Percentiles rank a stretch among this genome's conserved stretches.
phyloP scores from a whole-genome alignment of 2,797 vertebrate species.

The Hirundo rustica region DNA sequence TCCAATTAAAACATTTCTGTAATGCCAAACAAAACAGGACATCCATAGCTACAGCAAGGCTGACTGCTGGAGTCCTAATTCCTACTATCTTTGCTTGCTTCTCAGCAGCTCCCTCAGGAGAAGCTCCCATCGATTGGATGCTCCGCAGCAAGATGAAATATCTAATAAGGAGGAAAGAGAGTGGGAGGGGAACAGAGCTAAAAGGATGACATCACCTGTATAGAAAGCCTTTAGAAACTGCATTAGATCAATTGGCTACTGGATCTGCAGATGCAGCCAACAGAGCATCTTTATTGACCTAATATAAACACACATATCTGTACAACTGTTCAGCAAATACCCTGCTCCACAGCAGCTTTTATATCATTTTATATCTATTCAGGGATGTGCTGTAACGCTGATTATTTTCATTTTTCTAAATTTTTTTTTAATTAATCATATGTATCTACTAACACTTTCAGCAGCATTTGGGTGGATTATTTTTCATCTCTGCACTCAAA shows the following conservation, averaged over 20 bases:
- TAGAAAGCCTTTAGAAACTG: constrained; percentile 87
- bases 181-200: constrained; percentile 90
- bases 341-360: constrained; percentile 1
- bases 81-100: constrained; percentile 78
- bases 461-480: neutral
- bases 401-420: neutral
- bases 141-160: constrained; percentile 87
- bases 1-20: constrained; percentile 69
- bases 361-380: constrained; percentile 1
- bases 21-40: constrained; percentile 58
- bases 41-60: constrained; percentile 71
- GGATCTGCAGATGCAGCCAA: constrained; percentile 83
- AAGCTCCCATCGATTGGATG: constrained; percentile 87
- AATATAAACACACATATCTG: constrained; percentile 49
- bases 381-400: neutral
- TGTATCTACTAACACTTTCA: neutral
- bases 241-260: constrained; percentile 92
- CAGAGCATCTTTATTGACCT: constrained; percentile 87
- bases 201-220: constrained; percentile 99
- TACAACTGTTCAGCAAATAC: constrained; percentile 57
- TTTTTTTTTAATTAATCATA: neutral
- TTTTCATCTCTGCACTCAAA: constrained; percentile 23
- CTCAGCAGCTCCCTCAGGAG: constrained; percentile 83
- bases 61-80: constrained; percentile 73
- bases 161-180: constrained; percentile 88